These are phyloP conservation scores for Tringa solitaria DNA, from an alignment of 2,113 vertebrate genomes.

Conservation along the genomic window DNA sequence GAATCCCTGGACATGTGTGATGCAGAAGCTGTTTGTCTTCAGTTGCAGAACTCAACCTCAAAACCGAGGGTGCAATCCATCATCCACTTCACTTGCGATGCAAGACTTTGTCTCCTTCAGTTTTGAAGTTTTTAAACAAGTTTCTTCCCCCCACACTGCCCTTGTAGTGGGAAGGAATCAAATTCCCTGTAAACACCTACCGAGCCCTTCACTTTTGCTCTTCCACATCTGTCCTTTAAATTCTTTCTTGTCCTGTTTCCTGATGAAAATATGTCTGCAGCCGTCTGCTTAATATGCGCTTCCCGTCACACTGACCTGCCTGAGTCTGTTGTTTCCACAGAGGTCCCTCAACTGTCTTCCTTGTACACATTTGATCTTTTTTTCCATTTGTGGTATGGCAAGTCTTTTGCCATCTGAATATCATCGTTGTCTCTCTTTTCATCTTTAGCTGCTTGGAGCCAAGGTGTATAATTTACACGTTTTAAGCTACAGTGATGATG, in stretches of 20 bases:
- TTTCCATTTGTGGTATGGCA: neutral
- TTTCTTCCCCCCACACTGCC: rapidly evolving
- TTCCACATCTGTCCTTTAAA: neutral
- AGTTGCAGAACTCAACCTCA: neutral
- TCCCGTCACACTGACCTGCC: neutral
- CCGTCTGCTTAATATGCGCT: neutral
- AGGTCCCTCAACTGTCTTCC: neutral
- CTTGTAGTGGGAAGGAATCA: neutral
- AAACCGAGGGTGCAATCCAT: neutral
- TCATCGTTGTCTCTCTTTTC: neutral
- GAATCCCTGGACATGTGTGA: neutral
- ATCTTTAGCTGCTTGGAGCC: neutral
- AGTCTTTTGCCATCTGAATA: neutral
- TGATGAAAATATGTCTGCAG: neutral
- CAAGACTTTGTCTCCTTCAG: neutral
- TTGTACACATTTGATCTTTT: neutral
- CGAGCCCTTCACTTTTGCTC: neutral
- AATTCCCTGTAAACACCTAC: neutral
- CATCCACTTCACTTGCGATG: neutral
- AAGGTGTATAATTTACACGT: neutral
- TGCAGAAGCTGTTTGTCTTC: neutral
- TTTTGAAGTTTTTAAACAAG: neutral
- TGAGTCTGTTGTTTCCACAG: neutral
- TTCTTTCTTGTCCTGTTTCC: neutral
- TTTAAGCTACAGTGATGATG: conserved; percentile 6